Percentiles rank a stretch among this genome's conserved stretches.
phyloP scores from a whole-genome alignment of 2,888 invertebrate species.

The Caenorhabditis panamensis region DNA sequence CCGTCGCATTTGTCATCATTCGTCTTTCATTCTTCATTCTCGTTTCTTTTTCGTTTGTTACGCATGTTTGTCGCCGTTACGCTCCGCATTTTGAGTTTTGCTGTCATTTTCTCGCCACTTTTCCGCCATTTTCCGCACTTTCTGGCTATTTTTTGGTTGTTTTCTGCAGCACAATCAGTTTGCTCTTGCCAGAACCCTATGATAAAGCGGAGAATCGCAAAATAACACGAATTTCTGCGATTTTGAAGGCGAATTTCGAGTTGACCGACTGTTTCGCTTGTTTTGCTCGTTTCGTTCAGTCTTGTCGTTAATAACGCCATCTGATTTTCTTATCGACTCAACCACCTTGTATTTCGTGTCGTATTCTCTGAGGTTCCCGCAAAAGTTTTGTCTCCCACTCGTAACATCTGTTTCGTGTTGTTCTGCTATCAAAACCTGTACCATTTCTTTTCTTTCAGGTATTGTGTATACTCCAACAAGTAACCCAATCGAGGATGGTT shows the following conservation, averaged over 20 bases:
- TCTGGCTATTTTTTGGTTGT: neutral
- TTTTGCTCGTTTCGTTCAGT: neutral
- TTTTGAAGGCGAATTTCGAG: neutral
- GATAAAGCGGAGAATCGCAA: no score
- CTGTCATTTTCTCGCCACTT: no score
- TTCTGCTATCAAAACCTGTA: no score
- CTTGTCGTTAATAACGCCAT: neutral
- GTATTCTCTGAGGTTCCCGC: neutral
- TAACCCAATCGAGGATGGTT: slow-evolving; percentile 71
- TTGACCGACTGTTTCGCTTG: neutral
- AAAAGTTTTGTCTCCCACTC: neutral
- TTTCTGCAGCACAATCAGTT: neutral
- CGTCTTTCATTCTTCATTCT: neutral
- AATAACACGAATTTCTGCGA: slow-evolving; percentile 6
- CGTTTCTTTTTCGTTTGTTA: no score
- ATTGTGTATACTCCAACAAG: slow-evolving; percentile 28
- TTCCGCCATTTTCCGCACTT: neutral
- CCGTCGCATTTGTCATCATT: neutral
- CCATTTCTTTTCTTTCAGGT: slow-evolving; percentile 34
- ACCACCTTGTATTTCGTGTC: no score
- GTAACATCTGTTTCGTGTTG: neutral
- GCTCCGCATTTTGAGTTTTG: no score
- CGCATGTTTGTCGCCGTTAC: no score
- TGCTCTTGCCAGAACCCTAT: neutral
- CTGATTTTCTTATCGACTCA: neutral